These are phyloP conservation scores for Oreochromis niloticus DNA, from an alignment of 2,113 vertebrate species.

Conservation along the genomic window DNA sequence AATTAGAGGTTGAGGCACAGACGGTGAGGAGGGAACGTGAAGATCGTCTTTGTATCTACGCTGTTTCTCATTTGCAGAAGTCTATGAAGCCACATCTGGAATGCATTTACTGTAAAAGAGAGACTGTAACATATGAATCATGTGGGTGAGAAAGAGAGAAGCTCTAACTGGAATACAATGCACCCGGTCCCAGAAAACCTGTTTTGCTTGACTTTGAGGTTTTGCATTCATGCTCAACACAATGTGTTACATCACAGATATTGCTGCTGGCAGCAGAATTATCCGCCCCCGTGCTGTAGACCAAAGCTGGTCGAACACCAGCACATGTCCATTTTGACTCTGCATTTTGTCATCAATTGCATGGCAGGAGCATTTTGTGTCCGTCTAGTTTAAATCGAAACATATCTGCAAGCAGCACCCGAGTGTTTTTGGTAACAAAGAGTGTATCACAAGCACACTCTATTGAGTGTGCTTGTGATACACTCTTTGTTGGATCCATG, in stretches of 20 bases:
- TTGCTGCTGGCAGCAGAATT: neutral
- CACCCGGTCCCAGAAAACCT: neutral
- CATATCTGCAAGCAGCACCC: neutral
- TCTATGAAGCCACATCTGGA: slow-evolving; percentile 15
- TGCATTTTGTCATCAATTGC: neutral
- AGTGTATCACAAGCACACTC: neutral
- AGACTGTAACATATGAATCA: neutral
- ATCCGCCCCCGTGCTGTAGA: neutral
- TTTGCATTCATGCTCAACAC: neutral
- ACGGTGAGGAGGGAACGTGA: neutral
- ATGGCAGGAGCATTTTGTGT: neutral
- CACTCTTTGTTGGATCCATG: neutral
- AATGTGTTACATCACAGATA: neutral
- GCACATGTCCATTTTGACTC: neutral
- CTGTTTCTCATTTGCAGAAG: neutral
- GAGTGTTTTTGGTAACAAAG: neutral
- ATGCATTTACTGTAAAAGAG: neutral
- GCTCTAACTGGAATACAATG: neutral
- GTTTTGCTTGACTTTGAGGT: neutral
- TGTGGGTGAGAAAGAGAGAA: neutral
- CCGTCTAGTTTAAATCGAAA: neutral
- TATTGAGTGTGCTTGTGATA: neutral
- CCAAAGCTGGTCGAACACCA: neutral
- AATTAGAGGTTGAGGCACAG: neutral
- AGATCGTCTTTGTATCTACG: neutral